A percentile compares a stretch with the other conserved stretches of the same genome.
These are phyloP conservation scores for Elachura formosa DNA, from an alignment of 2,113 vertebrate genomes.

Conservation along the genomic window DNA sequence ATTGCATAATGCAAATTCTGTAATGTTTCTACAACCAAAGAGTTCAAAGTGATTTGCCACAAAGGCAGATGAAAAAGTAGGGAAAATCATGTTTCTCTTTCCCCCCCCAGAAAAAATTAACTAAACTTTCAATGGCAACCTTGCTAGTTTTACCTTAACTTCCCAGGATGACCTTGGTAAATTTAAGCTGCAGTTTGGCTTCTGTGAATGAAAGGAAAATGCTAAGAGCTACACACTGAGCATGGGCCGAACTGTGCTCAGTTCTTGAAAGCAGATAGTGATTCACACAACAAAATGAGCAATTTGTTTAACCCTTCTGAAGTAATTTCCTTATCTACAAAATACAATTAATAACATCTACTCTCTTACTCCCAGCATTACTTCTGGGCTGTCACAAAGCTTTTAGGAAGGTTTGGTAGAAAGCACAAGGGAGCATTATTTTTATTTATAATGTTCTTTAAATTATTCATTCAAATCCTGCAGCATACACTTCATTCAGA, in stretches of 20 bases:
- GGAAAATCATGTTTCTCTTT: not conserved
- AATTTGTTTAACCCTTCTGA: slow-evolving; percentile 35
- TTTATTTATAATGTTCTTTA: slow-evolving; percentile 15
- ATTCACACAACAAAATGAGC: not conserved
- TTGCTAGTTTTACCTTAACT: not conserved
- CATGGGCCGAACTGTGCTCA: not conserved
- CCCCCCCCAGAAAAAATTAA: not conserved
- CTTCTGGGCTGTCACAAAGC: slow-evolving; percentile 15
- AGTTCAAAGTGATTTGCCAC: not conserved
- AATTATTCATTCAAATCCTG: slow-evolving; percentile 47
- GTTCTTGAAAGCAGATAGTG: not conserved
- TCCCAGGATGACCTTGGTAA: not conserved
- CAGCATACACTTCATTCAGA: slow-evolving; percentile 55
- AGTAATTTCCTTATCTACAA: slow-evolving; percentile 24
- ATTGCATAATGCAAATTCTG: not conserved
- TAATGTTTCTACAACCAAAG: not conserved
- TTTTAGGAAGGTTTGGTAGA: slow-evolving; percentile 10
- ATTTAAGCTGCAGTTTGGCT: not conserved
- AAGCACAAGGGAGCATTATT: slow-evolving; percentile 4
- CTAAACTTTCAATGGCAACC: not conserved
- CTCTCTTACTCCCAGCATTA: not conserved
- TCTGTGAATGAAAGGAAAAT: not conserved
- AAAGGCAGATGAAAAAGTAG: not conserved
- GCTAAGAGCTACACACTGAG: not conserved
- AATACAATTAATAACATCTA: slow-evolving; percentile 9